A percentile compares a stretch with the other conserved stretches of the same genome.
Evolutionary conservation across 1,140 invertebrate species (phyloP).

Genomic region (Scaptomyza pallida): DNA sequence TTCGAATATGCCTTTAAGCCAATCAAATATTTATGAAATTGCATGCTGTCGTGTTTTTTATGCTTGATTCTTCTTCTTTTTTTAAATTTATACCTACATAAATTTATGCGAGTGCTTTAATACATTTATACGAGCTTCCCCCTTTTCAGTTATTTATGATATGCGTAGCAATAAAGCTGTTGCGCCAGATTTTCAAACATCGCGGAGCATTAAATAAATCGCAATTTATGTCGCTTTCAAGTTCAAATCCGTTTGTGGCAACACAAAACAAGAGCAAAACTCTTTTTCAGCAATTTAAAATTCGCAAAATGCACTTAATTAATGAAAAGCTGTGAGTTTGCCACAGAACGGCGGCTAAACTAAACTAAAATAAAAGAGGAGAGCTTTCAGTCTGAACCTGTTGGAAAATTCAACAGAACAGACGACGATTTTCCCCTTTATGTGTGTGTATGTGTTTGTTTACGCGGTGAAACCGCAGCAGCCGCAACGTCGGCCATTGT

Average conservation of each 20-base stretch:
- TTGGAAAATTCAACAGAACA: neutral
- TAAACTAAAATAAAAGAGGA: neutral
- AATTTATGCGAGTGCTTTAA: neutral
- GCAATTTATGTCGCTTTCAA: conserved; percentile 40
- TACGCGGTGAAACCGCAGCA: conserved; percentile 34
- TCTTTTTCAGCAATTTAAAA: conserved; percentile 6
- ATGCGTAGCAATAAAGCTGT: conserved; percentile 56
- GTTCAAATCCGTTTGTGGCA: conserved; percentile 33
- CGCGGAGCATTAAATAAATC: conserved; percentile 42
- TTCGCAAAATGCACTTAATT: conserved; percentile 49
- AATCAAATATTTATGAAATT: conserved; percentile 78
- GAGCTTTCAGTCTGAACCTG: neutral
- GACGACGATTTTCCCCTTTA: conserved; percentile 1
- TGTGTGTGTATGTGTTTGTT: conserved; percentile 7
- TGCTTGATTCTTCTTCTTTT: conserved; percentile 23
- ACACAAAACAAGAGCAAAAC: conserved; percentile 29
- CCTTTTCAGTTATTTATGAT: conserved; percentile 48
- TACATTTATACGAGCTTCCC: neutral
- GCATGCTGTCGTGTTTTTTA: conserved; percentile 19
- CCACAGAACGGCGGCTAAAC: neutral
- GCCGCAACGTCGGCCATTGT: conserved; percentile 50
- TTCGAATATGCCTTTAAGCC: conserved; percentile 61
- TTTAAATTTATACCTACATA: no score
- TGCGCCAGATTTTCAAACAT: conserved; percentile 35
- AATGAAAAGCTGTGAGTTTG: conserved; percentile 34